These are phyloP conservation scores for Masnerella sp. DNA, from an alignment of 2,888 invertebrate species.

Conservation along the genomic window DNA sequence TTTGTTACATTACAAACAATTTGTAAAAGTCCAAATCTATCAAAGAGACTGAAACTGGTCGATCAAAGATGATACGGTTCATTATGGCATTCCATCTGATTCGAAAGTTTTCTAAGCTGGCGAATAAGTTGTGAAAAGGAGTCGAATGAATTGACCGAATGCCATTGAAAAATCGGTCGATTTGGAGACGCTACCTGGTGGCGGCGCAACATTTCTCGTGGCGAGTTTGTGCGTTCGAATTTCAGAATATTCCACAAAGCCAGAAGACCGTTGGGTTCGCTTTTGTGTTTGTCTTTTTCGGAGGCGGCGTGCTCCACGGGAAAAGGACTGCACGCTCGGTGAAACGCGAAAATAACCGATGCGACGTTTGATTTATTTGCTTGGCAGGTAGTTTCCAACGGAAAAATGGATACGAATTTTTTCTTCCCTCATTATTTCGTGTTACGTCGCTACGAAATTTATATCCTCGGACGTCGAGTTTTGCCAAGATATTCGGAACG, in stretches of 20 bases:
- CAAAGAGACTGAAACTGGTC: too few relatives aligned
- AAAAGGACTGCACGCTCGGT: conserved; percentile 32
- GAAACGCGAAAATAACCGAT: conserved; percentile 47
- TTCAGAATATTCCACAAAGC: conserved; percentile 13
- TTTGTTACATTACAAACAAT: too few relatives aligned
- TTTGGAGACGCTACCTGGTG: conserved; percentile 28
- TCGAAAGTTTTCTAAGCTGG: conserved; percentile 32
- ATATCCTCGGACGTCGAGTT: not conserved
- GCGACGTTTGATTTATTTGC: conserved; percentile 43
- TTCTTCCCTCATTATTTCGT: not conserved
- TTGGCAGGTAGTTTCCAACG: conserved; percentile 34
- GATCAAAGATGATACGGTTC: conserved; percentile 24
- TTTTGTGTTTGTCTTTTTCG: conserved; percentile 41
- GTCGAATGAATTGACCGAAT: conserved; percentile 28
- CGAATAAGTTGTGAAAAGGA: conserved; percentile 34
- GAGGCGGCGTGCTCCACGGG: conserved; percentile 12
- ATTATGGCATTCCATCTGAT: conserved; percentile 19
- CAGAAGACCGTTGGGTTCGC: conserved; percentile 13
- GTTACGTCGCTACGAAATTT: not conserved
- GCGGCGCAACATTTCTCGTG: not conserved
- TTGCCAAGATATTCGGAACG: conserved; percentile 4
- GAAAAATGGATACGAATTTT: conserved; percentile 25
- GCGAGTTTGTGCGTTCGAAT: conserved; percentile 15
- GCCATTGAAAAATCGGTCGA: conserved; percentile 45
- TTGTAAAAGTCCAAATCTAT: too few relatives aligned